Evolutionary conservation across 2,113 vertebrate species (phyloP), one percentile per base, ranked within the genome.

Genomic region (Baryphthengus martii): DNA sequence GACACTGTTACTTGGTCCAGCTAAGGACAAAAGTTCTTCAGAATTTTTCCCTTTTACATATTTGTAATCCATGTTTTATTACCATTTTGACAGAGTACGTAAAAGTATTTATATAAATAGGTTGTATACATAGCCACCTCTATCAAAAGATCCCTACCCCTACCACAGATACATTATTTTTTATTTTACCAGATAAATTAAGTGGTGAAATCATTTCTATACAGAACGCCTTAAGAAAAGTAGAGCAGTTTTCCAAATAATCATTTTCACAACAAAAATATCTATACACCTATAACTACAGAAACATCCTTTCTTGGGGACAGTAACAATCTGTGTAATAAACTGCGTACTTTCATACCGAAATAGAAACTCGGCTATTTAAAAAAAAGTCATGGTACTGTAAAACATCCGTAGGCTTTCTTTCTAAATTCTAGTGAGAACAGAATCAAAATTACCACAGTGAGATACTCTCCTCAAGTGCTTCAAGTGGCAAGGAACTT

Each of bases 51-150:
- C 68, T 91, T 78, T 81, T 71, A 84, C n/a, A 28, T 35, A 76
- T 73, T 84, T 81, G 28, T n/a, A 73, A 87, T 80, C 42, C 24
- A n/a, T 11, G 9, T 85, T 80, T 68, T 82, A 59, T 82, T 94
- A 72, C 78, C 28, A 58, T 84, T 97, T 94, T 94, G 97, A 97
- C 96, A 96, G 93, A 98, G 95, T 90, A 97, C 85, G 92, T 89
- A 88, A 96, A 96, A 96, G 86, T 85, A 86, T 94, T 96, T 90
- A 96, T 97, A 98, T 97, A 98, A 98, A 98, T 97, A 98, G 65
- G 90, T 89, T 97, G 95, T 95, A 96, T 89, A 96, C 92, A 97
- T 70, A 97, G 94, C 78, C 95, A 97, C 89, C 58, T 97, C 95
- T 96, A 97, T 80, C 84, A 91, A 87, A 93, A 96, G 96, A 90